Base-by-base conservation (phyloP, 1,140 invertebrate genomes). In the Leptinotarsa undecemlineata region DNA sequence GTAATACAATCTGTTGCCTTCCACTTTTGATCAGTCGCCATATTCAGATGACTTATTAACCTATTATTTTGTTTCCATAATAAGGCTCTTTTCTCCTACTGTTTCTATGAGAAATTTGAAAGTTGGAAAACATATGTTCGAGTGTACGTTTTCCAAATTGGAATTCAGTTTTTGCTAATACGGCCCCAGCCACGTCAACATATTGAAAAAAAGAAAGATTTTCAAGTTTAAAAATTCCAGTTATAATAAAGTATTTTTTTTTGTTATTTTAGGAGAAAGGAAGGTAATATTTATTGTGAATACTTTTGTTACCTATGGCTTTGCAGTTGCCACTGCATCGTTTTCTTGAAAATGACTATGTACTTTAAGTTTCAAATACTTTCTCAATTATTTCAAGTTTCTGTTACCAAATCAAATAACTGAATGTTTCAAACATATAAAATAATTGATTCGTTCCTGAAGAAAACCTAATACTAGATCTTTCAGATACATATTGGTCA, bases 11-110 rank as follows among this genome's bases (percentile, higher is more conserved):
- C 80, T 81, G 80, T 81, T 81, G 80, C 78, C 79, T 74, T 79
- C 75, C 74, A 77, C 69, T 62, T 77, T 71, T 72, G 74, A 80
- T 78, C 79, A 82, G 82, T 85, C 82, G 83, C 82, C 84, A 84
- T 85, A 81, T 85, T 84, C 81, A 79, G 79, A 81, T 84, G 80
- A 82, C 82, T 84, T 83, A 82, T 84, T 85, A 85, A 84, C 83
- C 82, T 83, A 84, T 81, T 85, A 83, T 75, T 81, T 78, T 77
- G 76, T 78, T 77, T 80, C 70, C 33, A 77, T 68, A 76, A 74
- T 71, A 69, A 69, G 48, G 67, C 63, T 72, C 71, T 67, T 76
- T 48, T 67, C 74, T 42, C 47, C 15, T 64, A 42, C 71, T 68
- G 71, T 66, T 74, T 68, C 5, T n/a, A 20, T 19, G 14, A 57